These are phyloP conservation scores for Tribolium freemani DNA, from an alignment of 2,888 invertebrate genomes.

Conservation along the genomic window DNA sequence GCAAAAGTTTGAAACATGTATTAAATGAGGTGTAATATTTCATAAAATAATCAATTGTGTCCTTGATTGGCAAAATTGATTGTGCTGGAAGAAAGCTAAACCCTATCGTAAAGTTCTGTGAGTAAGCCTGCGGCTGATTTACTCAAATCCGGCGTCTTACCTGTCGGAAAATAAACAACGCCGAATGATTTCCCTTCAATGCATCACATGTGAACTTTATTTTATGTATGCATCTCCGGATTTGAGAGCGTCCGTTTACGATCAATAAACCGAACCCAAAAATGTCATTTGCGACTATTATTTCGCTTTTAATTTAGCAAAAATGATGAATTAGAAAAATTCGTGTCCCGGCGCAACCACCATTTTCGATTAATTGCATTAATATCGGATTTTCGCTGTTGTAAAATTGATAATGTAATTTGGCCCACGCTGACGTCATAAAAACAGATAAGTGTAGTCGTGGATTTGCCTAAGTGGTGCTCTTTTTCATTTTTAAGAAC, in stretches of 20 bases:
- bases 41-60: conserved; percentile 1
- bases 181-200: conserved; percentile 25
- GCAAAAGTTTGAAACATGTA: conserved; percentile 5
- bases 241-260: background rate
- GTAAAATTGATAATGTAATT: background rate
- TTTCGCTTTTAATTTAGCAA: background rate
- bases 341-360: conserved; percentile 37
- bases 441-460: background rate
- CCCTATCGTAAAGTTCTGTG: conserved; percentile 29
- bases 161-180: conserved; percentile 16
- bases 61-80: conserved; percentile 28
- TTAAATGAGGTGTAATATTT: conserved; percentile 1
- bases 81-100: conserved; percentile 2
- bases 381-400: conserved; percentile 3
- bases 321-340: background rate
- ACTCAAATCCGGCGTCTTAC: conserved; percentile 37
- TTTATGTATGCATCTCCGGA: background rate
- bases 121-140: conserved; percentile 31
- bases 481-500: conserved; percentile 17
- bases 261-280: background rate
- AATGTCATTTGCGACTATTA: background rate
- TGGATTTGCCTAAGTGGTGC: background rate
- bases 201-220: conserved; percentile 4
- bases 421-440: background rate
- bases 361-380: conserved; percentile 19